Conservation (phyloP, 2,888 invertebrate genomes). For the Lithophane ornitopus region DNA sequence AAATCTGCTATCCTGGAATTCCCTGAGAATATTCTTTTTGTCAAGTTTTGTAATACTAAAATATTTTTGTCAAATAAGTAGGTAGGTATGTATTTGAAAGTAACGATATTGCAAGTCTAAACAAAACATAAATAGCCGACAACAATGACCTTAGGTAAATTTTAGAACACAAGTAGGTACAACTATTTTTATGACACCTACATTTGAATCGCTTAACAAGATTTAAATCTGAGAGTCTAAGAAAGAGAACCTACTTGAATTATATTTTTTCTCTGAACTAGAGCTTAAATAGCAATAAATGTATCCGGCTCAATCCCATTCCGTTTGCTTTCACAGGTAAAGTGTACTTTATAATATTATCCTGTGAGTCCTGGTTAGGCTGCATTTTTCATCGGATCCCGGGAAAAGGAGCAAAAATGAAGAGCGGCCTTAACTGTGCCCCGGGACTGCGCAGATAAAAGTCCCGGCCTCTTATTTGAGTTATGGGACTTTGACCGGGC, state of each 20-base stretch:
- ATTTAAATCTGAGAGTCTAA: background rate
- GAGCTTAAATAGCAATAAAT: conserved; percentile 67
- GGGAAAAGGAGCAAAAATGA: conserved; percentile 77
- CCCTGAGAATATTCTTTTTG: conserved; percentile 4
- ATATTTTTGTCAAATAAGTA: background rate
- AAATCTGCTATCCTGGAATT: conserved; percentile 14
- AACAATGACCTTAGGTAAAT: background rate
- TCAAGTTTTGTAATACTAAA: background rate
- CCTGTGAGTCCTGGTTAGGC: conserved; percentile 67
- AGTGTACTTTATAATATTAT: conserved; percentile 78
- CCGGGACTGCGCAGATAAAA: conserved; percentile 79
- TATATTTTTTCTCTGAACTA: conserved; percentile 29
- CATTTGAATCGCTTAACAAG: background rate
- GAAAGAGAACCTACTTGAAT: background rate
- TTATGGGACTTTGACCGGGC: conserved; percentile 75
- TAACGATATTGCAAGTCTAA: background rate
- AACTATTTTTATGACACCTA: background rate
- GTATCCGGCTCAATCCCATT: conserved; percentile 63
- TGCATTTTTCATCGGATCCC: conserved; percentile 78
- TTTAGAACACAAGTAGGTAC: background rate
- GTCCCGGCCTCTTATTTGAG: conserved; percentile 77
- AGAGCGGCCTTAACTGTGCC: conserved; percentile 75
- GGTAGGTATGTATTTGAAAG: background rate
- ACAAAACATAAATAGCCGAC: background rate
- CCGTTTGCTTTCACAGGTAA: conserved; percentile 72